Evolutionary conservation across 2,888 invertebrate genomes (phyloP).

Genomic region (Coleophora deauratella): DNA sequence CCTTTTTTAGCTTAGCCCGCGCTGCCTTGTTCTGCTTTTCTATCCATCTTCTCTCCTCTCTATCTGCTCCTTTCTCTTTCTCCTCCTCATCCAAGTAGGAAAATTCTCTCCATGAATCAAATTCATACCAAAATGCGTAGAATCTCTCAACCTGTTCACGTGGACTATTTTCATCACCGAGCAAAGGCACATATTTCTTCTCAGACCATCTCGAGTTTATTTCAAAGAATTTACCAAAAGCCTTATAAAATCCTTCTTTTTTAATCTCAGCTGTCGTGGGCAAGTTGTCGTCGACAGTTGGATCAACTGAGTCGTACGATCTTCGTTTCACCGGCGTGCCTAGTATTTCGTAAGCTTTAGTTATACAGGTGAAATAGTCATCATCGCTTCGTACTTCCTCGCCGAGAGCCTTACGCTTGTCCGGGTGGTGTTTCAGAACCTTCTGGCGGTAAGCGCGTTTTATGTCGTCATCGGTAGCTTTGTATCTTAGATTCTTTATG

Average conservation of each 20-base stretch:
- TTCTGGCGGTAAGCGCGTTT: constrained; percentile 90
- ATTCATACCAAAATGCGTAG: constrained; percentile 98
- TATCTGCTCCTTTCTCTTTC: constrained; percentile 96
- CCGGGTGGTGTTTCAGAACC: constrained; percentile 94
- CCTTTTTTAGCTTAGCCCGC: constrained; percentile 94
- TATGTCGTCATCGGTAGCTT: constrained; percentile 94
- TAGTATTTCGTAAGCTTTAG: constrained; percentile 94
- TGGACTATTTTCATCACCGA: constrained; percentile 84
- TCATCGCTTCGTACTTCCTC: constrained; percentile 91
- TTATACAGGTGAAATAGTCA: constrained; percentile 99
- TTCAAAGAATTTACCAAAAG: constrained; percentile 80
- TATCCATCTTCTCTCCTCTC: constrained; percentile 97
- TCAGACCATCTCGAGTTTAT: constrained; percentile 94
- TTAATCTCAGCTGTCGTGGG: constrained; percentile 85
- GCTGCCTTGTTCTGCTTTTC: constrained; percentile 98
- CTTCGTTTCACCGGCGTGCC: constrained; percentile 87
- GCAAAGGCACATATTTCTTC: constrained; percentile 85
- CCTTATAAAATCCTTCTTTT: constrained; percentile 82
- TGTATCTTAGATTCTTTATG: constrained; percentile 84
- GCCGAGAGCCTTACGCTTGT: constrained; percentile 94
- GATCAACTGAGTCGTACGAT: constrained; percentile 98
- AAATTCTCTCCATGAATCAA: constrained; percentile 99
- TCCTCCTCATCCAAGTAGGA: constrained; percentile 99
- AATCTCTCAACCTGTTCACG: constrained; percentile 92
- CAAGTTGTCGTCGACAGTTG: constrained; percentile 90